Evolutionary conservation across 2,797 vertebrate genomes (phyloP).

Genomic region (Geotrypetes seraphini): DNA sequence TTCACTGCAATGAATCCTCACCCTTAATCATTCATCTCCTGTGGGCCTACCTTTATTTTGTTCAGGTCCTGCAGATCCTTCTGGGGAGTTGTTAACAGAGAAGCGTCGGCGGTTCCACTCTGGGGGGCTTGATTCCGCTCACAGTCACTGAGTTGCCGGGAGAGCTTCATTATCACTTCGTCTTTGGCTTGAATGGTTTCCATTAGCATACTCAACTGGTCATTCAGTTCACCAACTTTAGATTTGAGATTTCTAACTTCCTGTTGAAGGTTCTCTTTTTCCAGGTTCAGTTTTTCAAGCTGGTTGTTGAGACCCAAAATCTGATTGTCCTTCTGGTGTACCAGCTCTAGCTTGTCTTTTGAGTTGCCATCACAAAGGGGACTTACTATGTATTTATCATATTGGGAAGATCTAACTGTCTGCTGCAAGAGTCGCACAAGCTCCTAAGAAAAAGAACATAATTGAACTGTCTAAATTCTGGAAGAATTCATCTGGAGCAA

Average conservation of each 20-base stretch:
- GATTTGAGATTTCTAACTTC: constrained; percentile 74
- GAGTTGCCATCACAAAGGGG: constrained; percentile 39
- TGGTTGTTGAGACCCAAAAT: constrained; percentile 73
- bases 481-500: too few species aligned
- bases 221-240: constrained; percentile 81
- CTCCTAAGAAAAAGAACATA: constrained; percentile 54
- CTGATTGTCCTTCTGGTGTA: constrained; percentile 73
- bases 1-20: too few species aligned
- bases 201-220: constrained; percentile 85
- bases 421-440: constrained; percentile 90
- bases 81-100: constrained; percentile 3
- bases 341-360: constrained; percentile 41
- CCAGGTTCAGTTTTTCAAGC: constrained; percentile 73
- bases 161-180: constrained; percentile 88
- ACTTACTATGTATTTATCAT: constrained; percentile 57
- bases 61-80: constrained; percentile 75
- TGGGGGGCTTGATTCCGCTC: constrained; percentile 16
- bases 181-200: constrained; percentile 97
- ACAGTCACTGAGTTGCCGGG: constrained; percentile 62
- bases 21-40: too few species aligned
- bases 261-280: constrained; percentile 79
- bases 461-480: too few species aligned
- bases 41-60: constrained; percentile 68
- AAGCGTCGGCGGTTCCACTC: constrained; percentile 7
- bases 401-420: constrained; percentile 82